Conservation (phyloP, 2,797 vertebrate species). For the Labroides dimidiatus region DNA sequence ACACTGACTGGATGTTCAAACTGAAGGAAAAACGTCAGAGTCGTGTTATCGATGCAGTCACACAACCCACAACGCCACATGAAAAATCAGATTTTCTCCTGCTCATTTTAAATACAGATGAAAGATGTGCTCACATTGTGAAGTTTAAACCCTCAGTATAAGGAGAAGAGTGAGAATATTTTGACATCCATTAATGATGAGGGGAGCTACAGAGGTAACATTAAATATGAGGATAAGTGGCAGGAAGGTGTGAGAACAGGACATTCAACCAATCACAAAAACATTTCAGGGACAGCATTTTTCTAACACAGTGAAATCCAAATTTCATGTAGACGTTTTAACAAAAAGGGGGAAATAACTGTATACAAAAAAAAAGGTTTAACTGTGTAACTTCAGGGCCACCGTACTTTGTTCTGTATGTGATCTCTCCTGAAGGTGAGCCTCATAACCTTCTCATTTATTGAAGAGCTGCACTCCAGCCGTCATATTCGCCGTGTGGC, state of each 20-base stretch:
- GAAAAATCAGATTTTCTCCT: no score
- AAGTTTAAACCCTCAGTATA: not conserved
- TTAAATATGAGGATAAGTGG: no score
- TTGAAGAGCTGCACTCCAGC: conserved; percentile 15
- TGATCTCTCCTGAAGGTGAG: conserved; percentile 25
- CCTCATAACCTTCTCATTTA: conserved; percentile 21
- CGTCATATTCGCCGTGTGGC: conserved; percentile 1
- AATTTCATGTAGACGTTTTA: no score
- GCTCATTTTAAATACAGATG: not conserved
- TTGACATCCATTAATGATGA: not conserved
- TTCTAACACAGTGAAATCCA: no score
- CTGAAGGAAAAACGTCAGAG: not conserved
- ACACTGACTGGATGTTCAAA: not conserved
- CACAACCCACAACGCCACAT: no score
- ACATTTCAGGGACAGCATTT: no score
- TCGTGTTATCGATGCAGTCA: not conserved
- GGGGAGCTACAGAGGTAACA: no score
- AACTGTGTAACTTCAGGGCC: not conserved
- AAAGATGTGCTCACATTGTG: not conserved
- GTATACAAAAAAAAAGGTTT: no score
- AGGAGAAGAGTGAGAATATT: no score
- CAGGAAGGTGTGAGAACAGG: no score
- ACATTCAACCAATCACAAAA: no score
- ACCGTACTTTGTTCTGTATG: not conserved
- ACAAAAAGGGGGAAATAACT: no score